phyloP scores from a whole-genome alignment of 1,140 invertebrate species.

The Vanessa tameamea region DNA sequence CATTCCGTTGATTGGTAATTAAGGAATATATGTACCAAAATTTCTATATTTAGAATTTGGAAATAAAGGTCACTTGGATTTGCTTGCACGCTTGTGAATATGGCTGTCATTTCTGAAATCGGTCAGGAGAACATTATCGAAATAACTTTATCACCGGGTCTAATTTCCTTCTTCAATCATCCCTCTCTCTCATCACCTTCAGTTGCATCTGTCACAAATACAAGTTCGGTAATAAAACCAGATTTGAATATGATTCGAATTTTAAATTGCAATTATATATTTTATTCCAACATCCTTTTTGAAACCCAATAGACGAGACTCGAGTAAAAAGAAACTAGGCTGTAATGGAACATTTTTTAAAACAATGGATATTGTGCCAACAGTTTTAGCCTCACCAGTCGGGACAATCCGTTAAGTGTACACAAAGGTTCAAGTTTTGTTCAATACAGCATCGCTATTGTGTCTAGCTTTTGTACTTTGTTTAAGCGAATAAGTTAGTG shows the following conservation, averaged over 20 bases:
- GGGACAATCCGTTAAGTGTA: conserved; percentile 47
- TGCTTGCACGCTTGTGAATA: no score
- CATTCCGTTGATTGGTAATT: no score
- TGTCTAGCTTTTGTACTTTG: conserved; percentile 41
- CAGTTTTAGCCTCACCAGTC: conserved; percentile 46
- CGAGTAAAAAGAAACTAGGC: neutral
- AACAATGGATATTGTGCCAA: conserved; percentile 26
- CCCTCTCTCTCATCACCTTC: no score
- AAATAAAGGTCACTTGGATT: no score
- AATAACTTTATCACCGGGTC: no score
- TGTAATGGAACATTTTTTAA: conserved; percentile 14
- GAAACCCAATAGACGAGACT: neutral
- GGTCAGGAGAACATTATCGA: no score
- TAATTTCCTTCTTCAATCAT: no score
- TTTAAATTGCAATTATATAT: neutral
- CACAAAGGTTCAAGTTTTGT: conserved; percentile 48
- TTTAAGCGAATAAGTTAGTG: conserved; percentile 48
- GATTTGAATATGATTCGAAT: neutral
- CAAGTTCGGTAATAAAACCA: no score
- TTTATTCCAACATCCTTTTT: neutral
- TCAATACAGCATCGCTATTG: conserved; percentile 43
- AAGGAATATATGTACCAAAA: no score
- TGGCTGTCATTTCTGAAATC: no score
- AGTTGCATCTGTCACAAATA: no score
- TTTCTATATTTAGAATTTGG: no score